phyloP scores from a whole-genome alignment of 2,797 vertebrate species.

The Acanthopagrus latus region DNA sequence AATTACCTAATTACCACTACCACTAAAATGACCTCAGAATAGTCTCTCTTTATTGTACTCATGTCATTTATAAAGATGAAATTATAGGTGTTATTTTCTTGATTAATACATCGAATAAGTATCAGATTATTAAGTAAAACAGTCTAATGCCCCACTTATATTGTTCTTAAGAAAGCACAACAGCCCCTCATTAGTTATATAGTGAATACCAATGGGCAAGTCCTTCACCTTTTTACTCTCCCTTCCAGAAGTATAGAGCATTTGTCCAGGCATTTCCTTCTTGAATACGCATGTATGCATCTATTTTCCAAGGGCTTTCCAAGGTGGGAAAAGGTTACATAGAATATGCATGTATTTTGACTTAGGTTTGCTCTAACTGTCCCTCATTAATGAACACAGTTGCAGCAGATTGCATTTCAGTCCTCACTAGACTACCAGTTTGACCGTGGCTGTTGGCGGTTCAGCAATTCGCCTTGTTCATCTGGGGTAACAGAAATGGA shows the following conservation, averaged over 20 bases:
- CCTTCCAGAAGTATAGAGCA: background rate
- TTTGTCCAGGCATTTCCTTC: slow-evolving; percentile 18
- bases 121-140: background rate
- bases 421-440: slow-evolving; percentile 26
- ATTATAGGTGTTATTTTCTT: slow-evolving; percentile 7
- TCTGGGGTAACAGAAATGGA: slow-evolving; percentile 35
- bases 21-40: background rate
- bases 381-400: slow-evolving; percentile 51
- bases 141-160: background rate
- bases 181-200: slow-evolving; percentile 35
- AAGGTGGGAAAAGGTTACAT: slow-evolving; percentile 47
- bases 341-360: slow-evolving; percentile 54
- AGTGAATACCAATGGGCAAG: background rate
- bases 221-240: slow-evolving; percentile 18
- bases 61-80: slow-evolving; percentile 4
- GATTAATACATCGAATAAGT: slow-evolving; percentile 14
- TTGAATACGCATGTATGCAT: slow-evolving; percentile 30
- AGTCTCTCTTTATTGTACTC: slow-evolving; percentile 1
- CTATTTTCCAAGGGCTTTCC: slow-evolving; percentile 34
- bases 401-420: slow-evolving; percentile 31
- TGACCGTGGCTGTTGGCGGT: slow-evolving; percentile 32
- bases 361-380: slow-evolving; percentile 33
- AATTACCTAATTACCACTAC: background rate
- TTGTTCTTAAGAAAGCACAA: slow-evolving; percentile 14
- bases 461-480: slow-evolving; percentile 43